Conservation (phyloP, 2,797 vertebrate genomes). For the Melopsittacus undulatus region DNA sequence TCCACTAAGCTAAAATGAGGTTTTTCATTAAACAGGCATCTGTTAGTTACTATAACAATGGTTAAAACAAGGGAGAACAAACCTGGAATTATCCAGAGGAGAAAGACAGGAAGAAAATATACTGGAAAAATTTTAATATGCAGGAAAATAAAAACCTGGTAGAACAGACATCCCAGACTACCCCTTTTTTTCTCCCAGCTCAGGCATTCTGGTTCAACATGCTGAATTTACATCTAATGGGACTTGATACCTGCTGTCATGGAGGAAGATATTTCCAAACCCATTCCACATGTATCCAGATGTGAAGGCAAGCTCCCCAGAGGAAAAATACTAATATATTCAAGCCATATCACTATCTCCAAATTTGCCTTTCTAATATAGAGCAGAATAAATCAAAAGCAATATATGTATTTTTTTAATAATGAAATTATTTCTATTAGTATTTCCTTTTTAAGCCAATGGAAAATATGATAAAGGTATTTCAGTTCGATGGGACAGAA, state of each 20-base stretch:
- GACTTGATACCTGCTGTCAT: background rate
- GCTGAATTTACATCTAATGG: background rate
- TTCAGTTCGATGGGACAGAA: background rate
- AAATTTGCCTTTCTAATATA: constrained; percentile 30
- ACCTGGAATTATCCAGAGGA: background rate
- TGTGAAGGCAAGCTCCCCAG: background rate
- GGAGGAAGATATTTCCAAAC: background rate
- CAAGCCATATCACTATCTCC: constrained; percentile 11
- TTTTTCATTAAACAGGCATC: background rate
- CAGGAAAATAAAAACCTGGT: background rate
- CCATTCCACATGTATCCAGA: background rate
- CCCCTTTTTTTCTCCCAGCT: background rate
- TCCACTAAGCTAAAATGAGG: background rate
- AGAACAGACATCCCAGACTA: background rate
- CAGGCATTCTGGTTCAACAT: background rate
- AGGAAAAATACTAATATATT: constrained; percentile 7
- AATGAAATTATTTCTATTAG: constrained; percentile 1
- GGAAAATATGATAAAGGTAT: background rate
- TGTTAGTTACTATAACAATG: background rate
- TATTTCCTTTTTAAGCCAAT: constrained; percentile 22
- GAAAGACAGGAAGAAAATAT: background rate
- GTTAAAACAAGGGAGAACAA: background rate
- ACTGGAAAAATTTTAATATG: background rate
- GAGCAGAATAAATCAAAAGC: constrained; percentile 5
- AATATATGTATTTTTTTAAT: constrained; percentile 8